phyloP scores from a whole-genome alignment of 2,113 vertebrate genomes.

The Panurus biarmicus region DNA sequence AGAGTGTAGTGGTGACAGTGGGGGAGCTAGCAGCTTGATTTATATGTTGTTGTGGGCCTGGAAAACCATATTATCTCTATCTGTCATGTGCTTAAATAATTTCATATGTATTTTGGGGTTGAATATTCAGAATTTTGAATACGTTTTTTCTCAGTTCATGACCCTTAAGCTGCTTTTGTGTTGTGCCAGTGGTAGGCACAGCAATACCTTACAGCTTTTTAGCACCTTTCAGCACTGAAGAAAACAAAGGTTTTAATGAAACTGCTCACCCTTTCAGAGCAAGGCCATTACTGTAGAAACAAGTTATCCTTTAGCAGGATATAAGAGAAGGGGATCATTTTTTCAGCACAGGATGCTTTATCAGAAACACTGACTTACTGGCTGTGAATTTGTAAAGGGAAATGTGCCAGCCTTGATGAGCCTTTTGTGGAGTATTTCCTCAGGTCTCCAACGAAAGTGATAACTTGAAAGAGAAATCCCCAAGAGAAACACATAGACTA shows the following conservation, averaged over 20 bases:
- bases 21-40: not conserved
- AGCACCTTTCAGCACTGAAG: not conserved
- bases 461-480: not conserved
- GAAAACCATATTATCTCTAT: not conserved
- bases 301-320: not conserved
- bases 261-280: not conserved
- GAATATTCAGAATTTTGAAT: not conserved
- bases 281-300: not conserved
- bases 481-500: not conserved
- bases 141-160: not conserved
- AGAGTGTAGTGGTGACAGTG: not conserved
- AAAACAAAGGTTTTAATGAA: not conserved
- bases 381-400: not conserved
- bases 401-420: not conserved
- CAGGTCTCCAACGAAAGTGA: not conserved
- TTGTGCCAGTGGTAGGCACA: not conserved
- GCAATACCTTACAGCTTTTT: not conserved
- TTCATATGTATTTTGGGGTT: not conserved
- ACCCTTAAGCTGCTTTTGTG: not conserved
- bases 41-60: not conserved
- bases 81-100: not conserved
- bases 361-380: not conserved
- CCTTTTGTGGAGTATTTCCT: not conserved
- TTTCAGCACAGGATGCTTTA: not conserved
- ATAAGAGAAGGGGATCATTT: not conserved